Evolutionary conservation across 2,113 vertebrate genomes (phyloP).

Genomic region (Paracanthobrama guichenoti): DNA sequence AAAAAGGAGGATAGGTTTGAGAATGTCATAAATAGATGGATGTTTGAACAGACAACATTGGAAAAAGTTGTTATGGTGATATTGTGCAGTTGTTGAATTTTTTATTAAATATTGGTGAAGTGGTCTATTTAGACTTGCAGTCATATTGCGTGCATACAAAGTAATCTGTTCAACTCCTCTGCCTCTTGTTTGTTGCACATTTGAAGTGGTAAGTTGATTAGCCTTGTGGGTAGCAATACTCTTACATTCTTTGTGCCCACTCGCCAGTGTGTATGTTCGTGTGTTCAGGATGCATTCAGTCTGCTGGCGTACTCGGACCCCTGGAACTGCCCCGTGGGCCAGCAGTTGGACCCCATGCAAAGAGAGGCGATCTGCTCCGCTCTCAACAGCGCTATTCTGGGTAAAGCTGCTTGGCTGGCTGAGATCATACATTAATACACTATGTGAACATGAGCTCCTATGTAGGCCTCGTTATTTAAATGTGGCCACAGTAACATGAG

Average conservation of each 20-base stretch:
- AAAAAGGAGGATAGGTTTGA: neutral
- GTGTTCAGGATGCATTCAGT: conserved; percentile 91
- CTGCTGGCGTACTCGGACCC: conserved; percentile 96
- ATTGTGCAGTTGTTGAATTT: neutral
- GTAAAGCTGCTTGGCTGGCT: conserved; percentile 71
- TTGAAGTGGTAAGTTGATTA: conserved; percentile 25
- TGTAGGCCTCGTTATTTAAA: neutral
- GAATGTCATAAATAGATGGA: neutral
- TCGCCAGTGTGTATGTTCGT: conserved; percentile 1
- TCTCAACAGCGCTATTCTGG: conserved; percentile 98
- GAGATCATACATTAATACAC: neutral
- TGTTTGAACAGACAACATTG: conserved; percentile 53
- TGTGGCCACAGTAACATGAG: neutral
- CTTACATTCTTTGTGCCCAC: neutral
- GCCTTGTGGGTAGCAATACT: conserved; percentile 3
- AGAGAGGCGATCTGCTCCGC: conserved; percentile 95
- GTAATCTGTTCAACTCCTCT: conserved; percentile 8
- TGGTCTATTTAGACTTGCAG: neutral
- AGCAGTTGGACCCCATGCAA: conserved; percentile 95
- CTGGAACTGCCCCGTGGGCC: conserved; percentile 96
- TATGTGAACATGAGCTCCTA: neutral
- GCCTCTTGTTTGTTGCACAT: conserved; percentile 17
- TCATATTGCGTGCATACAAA: neutral
- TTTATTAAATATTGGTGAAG: neutral
- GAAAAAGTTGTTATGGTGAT: neutral